Percentiles rank a stretch among this genome's conserved stretches.
Conservation (phyloP, 2,888 invertebrate species). For the Clostera curtula region DNA sequence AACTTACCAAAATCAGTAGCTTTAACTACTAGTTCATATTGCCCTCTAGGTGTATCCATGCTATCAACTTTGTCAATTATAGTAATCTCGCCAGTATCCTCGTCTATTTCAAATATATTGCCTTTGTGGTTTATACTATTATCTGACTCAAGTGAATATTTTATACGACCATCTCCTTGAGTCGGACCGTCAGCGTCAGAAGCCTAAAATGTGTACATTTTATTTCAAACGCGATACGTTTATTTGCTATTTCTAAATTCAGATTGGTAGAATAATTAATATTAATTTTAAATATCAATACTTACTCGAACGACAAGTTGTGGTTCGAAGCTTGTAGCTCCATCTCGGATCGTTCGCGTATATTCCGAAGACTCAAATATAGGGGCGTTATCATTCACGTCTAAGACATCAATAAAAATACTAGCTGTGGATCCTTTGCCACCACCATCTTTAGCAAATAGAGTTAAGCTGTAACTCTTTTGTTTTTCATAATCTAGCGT, state of each 20-base stretch:
- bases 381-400: conserved; percentile 86
- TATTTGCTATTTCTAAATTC: too few relatives aligned
- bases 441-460: conserved; percentile 88
- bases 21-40: conserved; percentile 79
- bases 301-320: conserved; percentile 82
- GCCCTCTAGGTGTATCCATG: conserved; percentile 83
- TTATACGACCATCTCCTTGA: conserved; percentile 81
- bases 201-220: conserved; percentile 72
- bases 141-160: conserved; percentile 79
- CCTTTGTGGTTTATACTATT: conserved; percentile 79
- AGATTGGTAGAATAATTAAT: background rate
- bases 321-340: conserved; percentile 84
- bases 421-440: conserved; percentile 82
- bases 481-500: conserved; percentile 86
- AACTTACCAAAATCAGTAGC: conserved; percentile 81
- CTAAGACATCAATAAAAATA: conserved; percentile 80
- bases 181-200: conserved; percentile 83
- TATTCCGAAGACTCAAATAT: conserved; percentile 82
- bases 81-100: conserved; percentile 81
- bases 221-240: too few relatives aligned
- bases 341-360: conserved; percentile 84
- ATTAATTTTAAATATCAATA: conserved; percentile 4
- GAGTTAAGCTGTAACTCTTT: conserved; percentile 84
- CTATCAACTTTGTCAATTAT: conserved; percentile 79
- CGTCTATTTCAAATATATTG: conserved; percentile 78